Base-by-base conservation (phyloP, 2,888 invertebrate genomes). In the Tenthredo mesomela region DNA sequence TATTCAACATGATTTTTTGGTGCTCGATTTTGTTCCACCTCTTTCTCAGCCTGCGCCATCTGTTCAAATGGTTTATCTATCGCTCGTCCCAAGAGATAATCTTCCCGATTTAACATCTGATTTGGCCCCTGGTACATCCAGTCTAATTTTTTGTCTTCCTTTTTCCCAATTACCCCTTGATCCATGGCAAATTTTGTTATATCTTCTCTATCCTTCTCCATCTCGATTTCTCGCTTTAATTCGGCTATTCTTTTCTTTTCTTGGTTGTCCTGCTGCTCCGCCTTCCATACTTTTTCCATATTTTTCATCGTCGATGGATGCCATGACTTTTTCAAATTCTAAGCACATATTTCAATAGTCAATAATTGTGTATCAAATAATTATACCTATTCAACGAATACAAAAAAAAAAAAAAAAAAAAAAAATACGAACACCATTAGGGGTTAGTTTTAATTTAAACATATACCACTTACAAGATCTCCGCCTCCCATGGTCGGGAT, bases 91-190 rank as follows among this genome's bases (percentile, higher is more conserved):
- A 98, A 94, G 37, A 99, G 94, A 94, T 98, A 99, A 87, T 98
- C 98, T 92, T 99, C 98, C 43, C 97, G 94, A 89, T 98, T 96
- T 0, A 96, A 95, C 88, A 95, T 93, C 33, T 94, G 93, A 85
- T 94, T 93, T 9, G 95, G 94, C 5, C 94, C 94, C 94, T 97
- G 97, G 92, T 98, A 98, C 97, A 98, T 98, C 98, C 98, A 98
- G 92, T 97, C 96, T 82, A 98, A 93, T 87, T 97, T 96, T 85
- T 95, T 94, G 84, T 95, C 95, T 84, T 93, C 94, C 73, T 91
- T 93, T 21, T 92, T 91, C 0, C 93, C 93, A 89, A 93, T 93
- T 25, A 94, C 94, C 86, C 94, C 95, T 75, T 95, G 94, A 3
- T 93, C 93, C 93, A 95, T 91, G 82, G 95, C 95, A 84, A 95